Base-by-base conservation (phyloP, 2,888 invertebrate genomes). In the Eupithecia centaureata region DNA sequence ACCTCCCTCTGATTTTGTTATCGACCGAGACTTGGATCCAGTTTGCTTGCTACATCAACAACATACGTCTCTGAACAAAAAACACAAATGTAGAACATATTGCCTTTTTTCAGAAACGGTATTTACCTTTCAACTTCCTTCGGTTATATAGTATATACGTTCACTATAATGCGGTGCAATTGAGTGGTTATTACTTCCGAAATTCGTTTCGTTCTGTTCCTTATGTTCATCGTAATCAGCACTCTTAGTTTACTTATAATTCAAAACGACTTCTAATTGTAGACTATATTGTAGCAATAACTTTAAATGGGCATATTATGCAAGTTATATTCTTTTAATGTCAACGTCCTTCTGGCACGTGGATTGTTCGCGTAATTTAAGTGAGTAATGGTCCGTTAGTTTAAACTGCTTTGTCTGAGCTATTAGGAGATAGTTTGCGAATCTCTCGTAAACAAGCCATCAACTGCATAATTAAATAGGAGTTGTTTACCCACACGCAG, bases 171-270 rank as follows among this genome's bases (percentile, higher is more conserved):
- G 35, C 61, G 27, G 27, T 33, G 62, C 62, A 42, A 47, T 65
- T 57, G 61, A 54, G 42, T 13, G 56, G 63, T 59, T 62, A 65
- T 63, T 42, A 62, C 60, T 65, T 69, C 68, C 65, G 65, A 60
- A 65, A 47, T 32, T 62, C 33, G 28, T 62, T 69, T 59, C 8
- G 65, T 10, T 15, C 59, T 35, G 59, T 69, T 63, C 65, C 65
- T 65, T 63, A 65, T 62, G 56, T 33, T 32, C 57, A 30, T 51
- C 54, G 33, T 22, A 27, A 52, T 51, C 28, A 61, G 10, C 58
- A 32, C 38, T 57, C 54, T 30, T n/a, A 67, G 33, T 38, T 59
- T 22, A 65, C 42, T 22, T 22, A 47, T 22, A 35, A 52, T 18
- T 15, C 56, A 56, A 57, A 61, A 69, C 38, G 62, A 47, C 62